phyloP scores from a whole-genome alignment of 2,797 vertebrate genomes.

The Todus mexicanus region DNA sequence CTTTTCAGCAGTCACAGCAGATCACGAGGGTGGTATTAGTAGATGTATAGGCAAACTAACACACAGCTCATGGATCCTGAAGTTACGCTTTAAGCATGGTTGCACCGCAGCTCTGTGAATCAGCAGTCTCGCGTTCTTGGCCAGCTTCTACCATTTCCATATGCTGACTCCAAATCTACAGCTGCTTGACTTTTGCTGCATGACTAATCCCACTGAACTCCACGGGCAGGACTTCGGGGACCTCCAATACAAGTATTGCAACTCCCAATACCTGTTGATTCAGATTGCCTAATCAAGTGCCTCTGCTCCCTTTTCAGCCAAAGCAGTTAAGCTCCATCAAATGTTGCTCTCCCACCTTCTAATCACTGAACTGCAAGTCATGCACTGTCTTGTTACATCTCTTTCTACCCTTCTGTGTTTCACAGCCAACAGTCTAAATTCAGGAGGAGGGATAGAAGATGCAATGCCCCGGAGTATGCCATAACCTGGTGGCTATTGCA shows the following conservation, averaged over 20 bases:
- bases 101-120: slow-evolving; percentile 8
- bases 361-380: not conserved
- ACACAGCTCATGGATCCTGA: not conserved
- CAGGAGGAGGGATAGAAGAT: not conserved
- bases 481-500: not conserved
- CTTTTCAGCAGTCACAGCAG: not conserved
- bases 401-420: not conserved
- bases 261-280: not conserved
- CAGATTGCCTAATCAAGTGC: not conserved
- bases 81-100: not conserved
- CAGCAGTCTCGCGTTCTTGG: not conserved
- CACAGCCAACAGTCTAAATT: not conserved
- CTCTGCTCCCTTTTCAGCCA: not conserved
- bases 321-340: not conserved
- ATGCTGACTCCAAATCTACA: not conserved
- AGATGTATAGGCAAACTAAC: not conserved
- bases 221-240: not conserved
- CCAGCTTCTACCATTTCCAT: not conserved
- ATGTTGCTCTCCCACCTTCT: not conserved
- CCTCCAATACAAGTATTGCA: not conserved
- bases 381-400: not conserved
- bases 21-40: not conserved
- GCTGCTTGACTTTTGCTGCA: not conserved
- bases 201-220: not conserved
- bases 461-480: not conserved